phyloP scores from a whole-genome alignment of 2,113 vertebrate species.

The Sitta europaea region DNA sequence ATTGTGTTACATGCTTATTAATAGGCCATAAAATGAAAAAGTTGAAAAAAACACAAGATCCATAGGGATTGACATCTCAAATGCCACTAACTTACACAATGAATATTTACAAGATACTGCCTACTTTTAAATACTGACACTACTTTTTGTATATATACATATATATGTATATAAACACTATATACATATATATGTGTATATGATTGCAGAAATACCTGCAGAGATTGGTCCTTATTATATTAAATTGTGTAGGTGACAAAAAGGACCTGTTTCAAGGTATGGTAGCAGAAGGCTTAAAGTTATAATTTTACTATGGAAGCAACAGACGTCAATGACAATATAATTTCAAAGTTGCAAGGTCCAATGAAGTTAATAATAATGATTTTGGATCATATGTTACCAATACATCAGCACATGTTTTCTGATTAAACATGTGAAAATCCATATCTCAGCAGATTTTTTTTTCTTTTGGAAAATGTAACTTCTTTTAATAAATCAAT shows the following conservation, averaged over 20 bases:
- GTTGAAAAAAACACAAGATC: rapidly evolving
- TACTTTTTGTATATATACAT: neutral
- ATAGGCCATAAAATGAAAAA: neutral
- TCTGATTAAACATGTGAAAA: neutral
- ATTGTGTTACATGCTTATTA: neutral
- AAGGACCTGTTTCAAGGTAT: neutral
- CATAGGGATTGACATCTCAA: neutral
- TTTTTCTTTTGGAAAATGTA: neutral
- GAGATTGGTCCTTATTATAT: neutral
- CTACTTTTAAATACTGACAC: neutral
- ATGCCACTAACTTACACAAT: neutral
- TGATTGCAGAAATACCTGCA: neutral
- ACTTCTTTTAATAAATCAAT: neutral
- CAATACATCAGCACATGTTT: neutral
- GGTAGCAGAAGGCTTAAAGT: neutral
- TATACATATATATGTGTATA: too few species aligned
- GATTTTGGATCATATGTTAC: neutral
- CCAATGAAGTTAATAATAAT: neutral
- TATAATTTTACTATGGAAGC: neutral
- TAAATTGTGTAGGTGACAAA: neutral
- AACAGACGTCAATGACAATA: neutral
- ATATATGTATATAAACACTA: too few species aligned
- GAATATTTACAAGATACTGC: neutral
- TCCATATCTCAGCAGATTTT: neutral
- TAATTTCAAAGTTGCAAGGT: neutral